phyloP scores from a whole-genome alignment of 1,140 invertebrate genomes.

The Acromyrmex heyeri region DNA sequence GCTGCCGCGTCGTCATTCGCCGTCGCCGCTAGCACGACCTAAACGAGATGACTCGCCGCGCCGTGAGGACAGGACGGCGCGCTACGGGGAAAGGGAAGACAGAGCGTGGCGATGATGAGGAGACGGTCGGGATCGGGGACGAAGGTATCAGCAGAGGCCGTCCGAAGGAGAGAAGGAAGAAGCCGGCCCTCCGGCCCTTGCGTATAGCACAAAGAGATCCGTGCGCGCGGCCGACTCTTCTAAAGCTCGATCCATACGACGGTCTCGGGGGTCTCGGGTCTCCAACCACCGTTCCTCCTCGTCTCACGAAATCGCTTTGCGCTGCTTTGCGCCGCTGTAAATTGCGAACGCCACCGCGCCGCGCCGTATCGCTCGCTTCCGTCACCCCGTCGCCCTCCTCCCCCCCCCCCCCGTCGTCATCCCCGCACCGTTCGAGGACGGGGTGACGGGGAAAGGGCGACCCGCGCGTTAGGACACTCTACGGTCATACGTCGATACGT shows the following conservation, averaged over 20 bases:
- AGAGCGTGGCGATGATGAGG: slow-evolving; percentile 26
- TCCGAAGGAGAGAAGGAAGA: slow-evolving; percentile 71
- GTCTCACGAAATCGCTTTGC: slow-evolving; percentile 58
- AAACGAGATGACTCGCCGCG: slow-evolving; percentile 75
- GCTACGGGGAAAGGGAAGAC: background rate
- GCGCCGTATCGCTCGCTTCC: slow-evolving; percentile 26
- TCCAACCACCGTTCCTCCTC: slow-evolving; percentile 27
- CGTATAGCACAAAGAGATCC: slow-evolving; percentile 74
- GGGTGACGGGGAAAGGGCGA: background rate
- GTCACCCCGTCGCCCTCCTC: background rate
- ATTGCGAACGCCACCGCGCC: slow-evolving; percentile 48
- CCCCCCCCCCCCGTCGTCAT: background rate
- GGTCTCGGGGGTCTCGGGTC: background rate
- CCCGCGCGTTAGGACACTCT: background rate
- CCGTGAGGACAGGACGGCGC: slow-evolving; percentile 69
- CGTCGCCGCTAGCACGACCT: slow-evolving; percentile 64
- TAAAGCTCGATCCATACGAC: slow-evolving; percentile 75
- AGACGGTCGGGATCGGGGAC: slow-evolving; percentile 36
- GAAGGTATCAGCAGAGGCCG: slow-evolving; percentile 70
- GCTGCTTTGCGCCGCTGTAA: slow-evolving; percentile 59
- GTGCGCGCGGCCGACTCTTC: slow-evolving; percentile 64
- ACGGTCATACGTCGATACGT: slow-evolving; percentile 26
- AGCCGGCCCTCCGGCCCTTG: slow-evolving; percentile 75
- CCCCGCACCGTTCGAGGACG: no score
- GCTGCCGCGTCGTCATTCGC: slow-evolving; percentile 13